phyloP scores from a whole-genome alignment of 2,113 vertebrate species.

The Tauraco erythrolophus region DNA sequence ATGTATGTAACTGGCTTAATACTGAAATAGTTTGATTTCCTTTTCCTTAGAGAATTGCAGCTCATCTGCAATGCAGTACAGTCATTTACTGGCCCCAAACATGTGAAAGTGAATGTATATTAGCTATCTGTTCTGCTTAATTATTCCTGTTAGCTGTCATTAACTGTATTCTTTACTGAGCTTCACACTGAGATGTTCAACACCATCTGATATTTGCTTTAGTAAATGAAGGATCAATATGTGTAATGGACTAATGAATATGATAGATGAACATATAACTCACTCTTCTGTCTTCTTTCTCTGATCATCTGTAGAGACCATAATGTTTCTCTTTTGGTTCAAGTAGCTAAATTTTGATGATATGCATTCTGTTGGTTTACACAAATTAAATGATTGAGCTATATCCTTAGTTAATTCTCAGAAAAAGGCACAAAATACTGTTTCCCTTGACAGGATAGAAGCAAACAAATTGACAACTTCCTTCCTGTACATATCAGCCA shows the following conservation, averaged over 20 bases:
- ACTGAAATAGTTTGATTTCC: neutral
- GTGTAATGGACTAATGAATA: neutral
- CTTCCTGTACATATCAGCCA: neutral
- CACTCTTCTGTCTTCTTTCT: neutral
- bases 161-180: neutral
- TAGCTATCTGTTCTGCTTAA: neutral
- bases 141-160: neutral
- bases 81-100: neutral
- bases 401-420: neutral
- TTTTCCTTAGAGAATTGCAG: neutral
- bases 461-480: neutral
- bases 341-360: neutral
- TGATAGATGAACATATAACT: neutral
- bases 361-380: neutral
- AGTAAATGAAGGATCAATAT: neutral
- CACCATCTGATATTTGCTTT: neutral
- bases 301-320: neutral
- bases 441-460: neutral
- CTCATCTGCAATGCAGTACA: neutral
- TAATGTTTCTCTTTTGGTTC: neutral
- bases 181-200: neutral
- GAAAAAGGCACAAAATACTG: neutral
- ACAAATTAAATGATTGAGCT: neutral
- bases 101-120: neutral
- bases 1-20: neutral